Base-by-base conservation (phyloP, 2,113 vertebrate species). In the Campylomormyrus numenius region DNA sequence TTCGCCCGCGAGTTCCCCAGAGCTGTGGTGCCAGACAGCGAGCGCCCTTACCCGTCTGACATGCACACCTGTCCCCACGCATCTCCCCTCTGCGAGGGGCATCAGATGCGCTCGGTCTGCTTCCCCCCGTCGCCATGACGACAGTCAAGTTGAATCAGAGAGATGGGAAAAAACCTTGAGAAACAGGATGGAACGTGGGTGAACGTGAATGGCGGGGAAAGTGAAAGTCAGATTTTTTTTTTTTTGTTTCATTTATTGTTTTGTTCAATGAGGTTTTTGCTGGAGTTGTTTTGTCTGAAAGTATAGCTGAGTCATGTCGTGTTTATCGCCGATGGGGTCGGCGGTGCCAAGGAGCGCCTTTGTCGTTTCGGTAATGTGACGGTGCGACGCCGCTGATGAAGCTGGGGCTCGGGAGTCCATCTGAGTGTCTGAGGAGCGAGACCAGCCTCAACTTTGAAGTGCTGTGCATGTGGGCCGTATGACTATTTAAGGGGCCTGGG, bases 91-190 rank as follows among this genome's bases (percentile, higher is more conserved):
- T 9, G 1, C 10, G 9, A 35, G 88, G 74, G 92, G 91, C 95
- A 93, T 93, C 91, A 93, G 91, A 93, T 92, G 35, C 0, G 27
- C 90, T 74, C 77, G 31, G 89, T 92, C 93, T 94, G 88, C 27
- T 88, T 91, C 92, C 90, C 74, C 89, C 88, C 91, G 94, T 96
- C 94, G 91, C 95, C 93, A 94, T 93, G 87, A 94, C 92, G 95
- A 96, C 95, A 93, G 88, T 92, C 91, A 93, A 93, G 93, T 92
- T 92, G 91, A 90, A 90, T 49, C 49, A 62, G 89, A 70, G 83
- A 49, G 8, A 80, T 49, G 39, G 89, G 85, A 13, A 52, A 56
- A 80, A 52, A 80, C 19, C 85, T 87, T 80, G 31, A 35, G 31
- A 88, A 35, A 80, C 21, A 11, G 66, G 85, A 85, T 80, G 83